Conservation (phyloP, 2,113 vertebrate species). For the Rostratula benghalensis region DNA sequence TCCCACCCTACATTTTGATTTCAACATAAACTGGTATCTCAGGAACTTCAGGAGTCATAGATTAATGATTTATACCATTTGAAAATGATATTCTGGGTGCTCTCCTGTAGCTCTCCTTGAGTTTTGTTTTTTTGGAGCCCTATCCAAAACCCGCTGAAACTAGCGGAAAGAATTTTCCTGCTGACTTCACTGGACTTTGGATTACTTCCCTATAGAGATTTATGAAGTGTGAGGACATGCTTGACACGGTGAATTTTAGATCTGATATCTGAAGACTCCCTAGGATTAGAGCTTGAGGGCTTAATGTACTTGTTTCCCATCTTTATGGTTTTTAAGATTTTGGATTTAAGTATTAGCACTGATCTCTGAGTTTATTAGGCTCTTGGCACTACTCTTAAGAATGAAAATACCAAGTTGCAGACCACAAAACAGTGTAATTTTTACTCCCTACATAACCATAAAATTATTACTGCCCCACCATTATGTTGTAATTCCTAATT, state of each 20-base stretch:
- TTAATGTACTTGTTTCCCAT: background rate
- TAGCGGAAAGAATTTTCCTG: background rate
- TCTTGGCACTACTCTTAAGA: background rate
- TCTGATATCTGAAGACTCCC: background rate
- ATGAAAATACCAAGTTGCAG: background rate
- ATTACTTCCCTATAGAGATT: background rate
- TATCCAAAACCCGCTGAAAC: background rate
- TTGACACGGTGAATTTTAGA: conserved; percentile 32
- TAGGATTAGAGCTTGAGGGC: background rate
- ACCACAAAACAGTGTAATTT: conserved; percentile 35
- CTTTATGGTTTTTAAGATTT: background rate
- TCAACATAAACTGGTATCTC: conserved; percentile 58
- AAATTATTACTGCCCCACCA: conserved; percentile 29
- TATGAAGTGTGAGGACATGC: background rate
- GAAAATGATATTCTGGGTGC: background rate
- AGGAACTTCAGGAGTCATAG: conserved; percentile 34
- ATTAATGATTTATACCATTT: conserved; percentile 49
- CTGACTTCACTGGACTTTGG: conserved; percentile 10
- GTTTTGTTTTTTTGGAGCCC: background rate
- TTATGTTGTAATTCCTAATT: conserved; percentile 64
- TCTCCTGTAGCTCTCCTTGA: background rate
- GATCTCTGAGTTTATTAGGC: background rate
- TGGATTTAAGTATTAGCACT: background rate
- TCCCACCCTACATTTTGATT: conserved; percentile 39
- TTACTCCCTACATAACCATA: background rate